Percentiles rank a stretch among this genome's conserved stretches.
Conservation (phyloP, 2,888 invertebrate species). For the Caenorhabditis angaria region DNA sequence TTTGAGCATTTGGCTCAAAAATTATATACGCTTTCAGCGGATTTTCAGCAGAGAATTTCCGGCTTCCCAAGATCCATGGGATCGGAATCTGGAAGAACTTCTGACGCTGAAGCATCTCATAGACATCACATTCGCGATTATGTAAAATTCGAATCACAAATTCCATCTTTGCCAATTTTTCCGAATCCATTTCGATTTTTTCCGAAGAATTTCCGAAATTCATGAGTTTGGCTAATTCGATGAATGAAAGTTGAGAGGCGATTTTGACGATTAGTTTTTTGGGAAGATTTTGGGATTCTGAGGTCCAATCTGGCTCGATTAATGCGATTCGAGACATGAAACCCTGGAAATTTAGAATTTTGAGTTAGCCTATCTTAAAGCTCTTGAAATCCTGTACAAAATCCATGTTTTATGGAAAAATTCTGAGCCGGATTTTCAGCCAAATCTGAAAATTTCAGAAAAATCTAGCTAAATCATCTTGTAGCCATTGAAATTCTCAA, state of each 20-base stretch:
- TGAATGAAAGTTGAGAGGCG: conserved; percentile 22
- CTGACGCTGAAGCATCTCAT: conserved; percentile 22
- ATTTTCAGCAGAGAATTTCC: conserved; percentile 26
- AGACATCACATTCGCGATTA: conserved; percentile 27
- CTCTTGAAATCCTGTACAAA: too few relatives aligned
- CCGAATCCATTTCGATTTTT: conserved; percentile 13
- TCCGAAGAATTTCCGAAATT: too few relatives aligned
- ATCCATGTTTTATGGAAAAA: too few relatives aligned
- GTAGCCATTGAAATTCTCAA: too few relatives aligned
- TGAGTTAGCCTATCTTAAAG: too few relatives aligned
- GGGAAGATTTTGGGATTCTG: conserved; percentile 16
- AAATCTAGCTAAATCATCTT: too few relatives aligned
- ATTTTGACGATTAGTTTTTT: conserved; percentile 36
- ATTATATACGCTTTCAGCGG: conserved; percentile 27
- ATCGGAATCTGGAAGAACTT: conserved; percentile 22
- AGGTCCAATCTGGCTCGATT: conserved; percentile 28
- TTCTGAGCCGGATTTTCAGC: too few relatives aligned
- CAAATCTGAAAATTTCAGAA: too few relatives aligned
- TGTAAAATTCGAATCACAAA: conserved; percentile 18
- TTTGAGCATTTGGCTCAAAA: conserved; percentile 18
- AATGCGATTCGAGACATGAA: conserved; percentile 40
- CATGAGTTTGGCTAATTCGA: conserved; percentile 25
- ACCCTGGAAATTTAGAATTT: conserved; percentile 36
- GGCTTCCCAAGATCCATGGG: conserved; percentile 23
- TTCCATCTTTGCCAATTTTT: conserved; percentile 16